Evolutionary conservation across 2,888 invertebrate species (phyloP).

Genomic region (Melanophora roralis): DNA sequence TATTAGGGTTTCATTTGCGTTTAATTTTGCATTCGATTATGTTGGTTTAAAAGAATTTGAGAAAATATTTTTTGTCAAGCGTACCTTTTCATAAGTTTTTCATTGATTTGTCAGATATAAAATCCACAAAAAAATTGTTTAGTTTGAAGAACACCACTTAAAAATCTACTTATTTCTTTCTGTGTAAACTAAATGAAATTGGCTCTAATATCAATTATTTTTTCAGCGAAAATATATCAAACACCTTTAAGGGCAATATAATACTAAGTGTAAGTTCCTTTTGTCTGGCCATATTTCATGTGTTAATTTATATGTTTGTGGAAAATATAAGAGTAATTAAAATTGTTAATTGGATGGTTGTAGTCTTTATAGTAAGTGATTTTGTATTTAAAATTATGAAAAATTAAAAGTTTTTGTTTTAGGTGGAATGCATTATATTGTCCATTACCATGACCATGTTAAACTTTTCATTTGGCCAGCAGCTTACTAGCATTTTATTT

Average conservation of each 20-base stretch:
- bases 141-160: too few species aligned
- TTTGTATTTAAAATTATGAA: too few species aligned
- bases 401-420: neutral
- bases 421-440: conserved; percentile 68
- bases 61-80: too few species aligned
- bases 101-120: too few species aligned
- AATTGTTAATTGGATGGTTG: conserved; percentile 65
- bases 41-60: too few species aligned
- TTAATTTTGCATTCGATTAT: too few species aligned
- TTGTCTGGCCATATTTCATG: conserved; percentile 59
- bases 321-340: conserved; percentile 64
- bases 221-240: neutral
- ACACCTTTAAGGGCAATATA: neutral
- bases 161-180: too few species aligned
- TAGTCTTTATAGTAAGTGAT: conserved; percentile 67
- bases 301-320: conserved; percentile 66
- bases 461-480: conserved; percentile 43
- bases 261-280: conserved; percentile 65
- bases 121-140: too few species aligned
- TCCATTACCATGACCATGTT: conserved; percentile 54
- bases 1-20: too few species aligned
- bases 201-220: too few species aligned
- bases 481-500: conserved; percentile 61
- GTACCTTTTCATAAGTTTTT: too few species aligned
- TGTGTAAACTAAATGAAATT: too few species aligned